Conservation (phyloP, 1,140 invertebrate species). For the Plectrocnemia conspersa region DNA sequence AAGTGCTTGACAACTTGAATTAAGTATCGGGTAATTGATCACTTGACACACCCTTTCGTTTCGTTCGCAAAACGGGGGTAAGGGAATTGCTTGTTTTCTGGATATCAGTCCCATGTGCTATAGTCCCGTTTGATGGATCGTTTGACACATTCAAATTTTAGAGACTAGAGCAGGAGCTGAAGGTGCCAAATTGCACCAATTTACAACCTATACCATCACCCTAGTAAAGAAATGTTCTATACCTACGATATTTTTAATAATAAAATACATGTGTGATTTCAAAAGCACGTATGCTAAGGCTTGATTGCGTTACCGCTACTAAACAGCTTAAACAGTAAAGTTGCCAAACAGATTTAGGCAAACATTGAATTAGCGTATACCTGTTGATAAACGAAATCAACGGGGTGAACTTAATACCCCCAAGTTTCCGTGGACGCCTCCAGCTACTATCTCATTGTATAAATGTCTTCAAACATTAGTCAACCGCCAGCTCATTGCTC, state of each 20-base stretch:
- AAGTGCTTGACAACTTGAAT: conserved; percentile 28
- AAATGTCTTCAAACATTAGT: conserved; percentile 24
- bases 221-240: too few relatives aligned
- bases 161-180: too few relatives aligned
- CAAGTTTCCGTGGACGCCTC: background rate
- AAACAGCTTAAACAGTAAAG: too few relatives aligned
- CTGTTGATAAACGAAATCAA: conserved; percentile 28
- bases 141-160: conserved; percentile 14
- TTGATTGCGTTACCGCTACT: too few relatives aligned
- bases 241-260: too few relatives aligned
- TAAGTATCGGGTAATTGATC: conserved; percentile 33
- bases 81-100: background rate
- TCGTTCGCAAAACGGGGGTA: conserved; percentile 13
- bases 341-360: conserved; percentile 1
- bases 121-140: conserved; percentile 27
- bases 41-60: conserved; percentile 34
- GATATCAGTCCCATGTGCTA: conserved; percentile 30
- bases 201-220: too few relatives aligned
- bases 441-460: conserved; percentile 9
- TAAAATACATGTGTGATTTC: too few relatives aligned
- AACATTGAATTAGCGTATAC: conserved; percentile 17
- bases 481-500: conserved; percentile 4
- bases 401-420: conserved; percentile 16
- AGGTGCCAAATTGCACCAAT: too few relatives aligned
- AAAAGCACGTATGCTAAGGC: too few relatives aligned